A percentile compares a stretch with the other conserved stretches of the same genome.
Evolutionary conservation across 2,797 vertebrate genomes (phyloP).

Genomic region (Malurus leucopterus): DNA sequence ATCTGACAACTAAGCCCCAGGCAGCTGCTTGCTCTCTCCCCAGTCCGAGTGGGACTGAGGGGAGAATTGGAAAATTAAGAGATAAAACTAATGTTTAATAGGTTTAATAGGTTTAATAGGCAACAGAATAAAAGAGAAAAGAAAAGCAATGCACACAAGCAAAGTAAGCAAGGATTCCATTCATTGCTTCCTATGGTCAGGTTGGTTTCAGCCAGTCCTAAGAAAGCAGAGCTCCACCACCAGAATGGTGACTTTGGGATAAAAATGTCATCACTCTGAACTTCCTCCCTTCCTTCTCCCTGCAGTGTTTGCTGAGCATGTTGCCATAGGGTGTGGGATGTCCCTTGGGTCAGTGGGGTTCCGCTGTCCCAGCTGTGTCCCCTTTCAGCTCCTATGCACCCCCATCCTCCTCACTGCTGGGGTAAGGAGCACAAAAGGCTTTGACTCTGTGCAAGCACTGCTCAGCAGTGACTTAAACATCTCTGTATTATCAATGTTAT

Average conservation of each 20-base stretch:
- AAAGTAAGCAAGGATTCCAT: background rate
- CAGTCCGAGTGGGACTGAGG: fast-evolving
- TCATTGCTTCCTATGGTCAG: background rate
- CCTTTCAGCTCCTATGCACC: too few relatives aligned
- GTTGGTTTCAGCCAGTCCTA: background rate
- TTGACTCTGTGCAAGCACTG: fast-evolving
- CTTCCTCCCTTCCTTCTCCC: background rate
- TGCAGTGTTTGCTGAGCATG: background rate
- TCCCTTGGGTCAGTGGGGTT: background rate
- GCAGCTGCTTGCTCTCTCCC: background rate
- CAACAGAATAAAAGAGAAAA: background rate
- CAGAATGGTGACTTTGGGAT: fast-evolving
- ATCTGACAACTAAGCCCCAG: background rate
- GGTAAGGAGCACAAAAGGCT: background rate
- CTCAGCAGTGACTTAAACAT: background rate
- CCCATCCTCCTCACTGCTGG: background rate
- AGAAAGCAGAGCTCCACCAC: background rate
- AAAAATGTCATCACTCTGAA: background rate
- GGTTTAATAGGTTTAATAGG: background rate
- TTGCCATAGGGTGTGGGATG: too few relatives aligned
- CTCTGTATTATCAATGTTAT: fast-evolving
- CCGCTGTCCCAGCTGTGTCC: background rate
- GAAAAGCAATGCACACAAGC: fast-evolving
- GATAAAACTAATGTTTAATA: fast-evolving
- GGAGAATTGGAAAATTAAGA: background rate